Base-by-base conservation (phyloP, 2,797 vertebrate genomes). In the Balearica regulorum region DNA sequence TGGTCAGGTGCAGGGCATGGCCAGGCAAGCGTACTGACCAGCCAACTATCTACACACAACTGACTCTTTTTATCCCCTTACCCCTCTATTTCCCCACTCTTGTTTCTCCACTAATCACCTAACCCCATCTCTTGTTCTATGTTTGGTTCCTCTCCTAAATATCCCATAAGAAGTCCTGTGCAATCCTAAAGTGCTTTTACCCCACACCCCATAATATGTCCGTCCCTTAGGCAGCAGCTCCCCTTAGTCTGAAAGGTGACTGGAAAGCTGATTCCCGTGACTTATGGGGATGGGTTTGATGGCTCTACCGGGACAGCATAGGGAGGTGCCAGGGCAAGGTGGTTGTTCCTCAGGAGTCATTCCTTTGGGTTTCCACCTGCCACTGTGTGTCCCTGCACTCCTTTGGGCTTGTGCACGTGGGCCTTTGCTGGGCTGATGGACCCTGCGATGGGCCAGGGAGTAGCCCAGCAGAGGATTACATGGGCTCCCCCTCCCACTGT, bases 231-330 rank as follows among this genome's bases (percentile, higher is more conserved):
- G 22, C 11, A 79, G 22, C 14, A 58, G 9, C 13, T 26, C 6
- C 28, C 18, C 6, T 61, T 60, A 49, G 33, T 44, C 53, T 25
- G 35, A 72, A 65, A 69, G 3, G 6, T 33, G 13, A 51, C 4
- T 31, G 6, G 25, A 31, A 1, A 39, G 17, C 11, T 53, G 22
- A 10, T 75, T 11, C 26, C 19, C 29, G 11, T 21, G 33, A 20
- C 9, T 46, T 13, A 11, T 16, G 16, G 29, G 5, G 6, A 33
- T 55, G 18, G 10, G 8, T 33, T 92, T 0, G 2, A 20, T 9
- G n/a, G 7, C 10, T 49, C 51, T 65, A 6, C 31, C 53, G 37
- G 1, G 1, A 33, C 11, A 49, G 13, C 25, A 19, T 0, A 0
- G 6, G 28, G 24, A 57, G 13, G 33, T 22, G 9, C 6, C 26